These are phyloP conservation scores for Probaryconus sp. DNA, from an alignment of 1,140 invertebrate genomes.

Conservation along the genomic window DNA sequence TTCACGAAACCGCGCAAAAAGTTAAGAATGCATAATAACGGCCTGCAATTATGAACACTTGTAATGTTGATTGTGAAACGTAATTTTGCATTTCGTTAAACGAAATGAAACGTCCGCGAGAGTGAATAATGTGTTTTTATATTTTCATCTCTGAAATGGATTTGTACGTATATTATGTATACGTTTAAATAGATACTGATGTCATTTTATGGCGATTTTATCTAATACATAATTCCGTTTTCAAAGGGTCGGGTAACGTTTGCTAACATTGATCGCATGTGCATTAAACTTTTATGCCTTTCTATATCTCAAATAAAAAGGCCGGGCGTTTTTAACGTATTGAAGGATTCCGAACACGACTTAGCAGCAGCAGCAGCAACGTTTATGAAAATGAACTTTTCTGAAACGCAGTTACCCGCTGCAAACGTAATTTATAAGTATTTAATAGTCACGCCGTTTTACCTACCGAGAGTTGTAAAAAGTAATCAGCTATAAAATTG, in stretches of 20 bases:
- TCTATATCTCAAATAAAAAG: constrained; percentile 31
- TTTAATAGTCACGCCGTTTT: constrained; percentile 22
- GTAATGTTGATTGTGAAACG: constrained; percentile 39
- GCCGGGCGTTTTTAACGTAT: constrained; percentile 25
- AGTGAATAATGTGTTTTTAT: constrained; percentile 38
- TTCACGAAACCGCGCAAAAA: constrained; percentile 11
- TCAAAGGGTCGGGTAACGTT: constrained; percentile 23
- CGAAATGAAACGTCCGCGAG: constrained; percentile 46
- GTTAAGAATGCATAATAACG: constrained; percentile 18
- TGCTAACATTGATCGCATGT: constrained; percentile 38
- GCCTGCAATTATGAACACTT: constrained; percentile 40
- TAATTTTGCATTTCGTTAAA: constrained; percentile 37
- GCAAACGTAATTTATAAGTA: constrained; percentile 26
- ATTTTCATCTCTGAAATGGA: constrained; percentile 37
- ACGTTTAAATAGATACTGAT: constrained; percentile 34
- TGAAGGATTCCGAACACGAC: background rate
- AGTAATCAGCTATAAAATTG: constrained; percentile 36
- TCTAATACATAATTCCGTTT: constrained; percentile 34
- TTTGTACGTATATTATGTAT: constrained; percentile 34
- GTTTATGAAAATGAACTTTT: constrained; percentile 48
- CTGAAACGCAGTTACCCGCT: background rate
- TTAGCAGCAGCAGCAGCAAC: too few relatives aligned
- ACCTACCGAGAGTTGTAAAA: constrained; percentile 25
- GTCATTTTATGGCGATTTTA: constrained; percentile 31
- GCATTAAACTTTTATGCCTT: constrained; percentile 36